phyloP scores from a whole-genome alignment of 53 echinoderm and acorn worm species.

The Apostichopus leukothele region DNA sequence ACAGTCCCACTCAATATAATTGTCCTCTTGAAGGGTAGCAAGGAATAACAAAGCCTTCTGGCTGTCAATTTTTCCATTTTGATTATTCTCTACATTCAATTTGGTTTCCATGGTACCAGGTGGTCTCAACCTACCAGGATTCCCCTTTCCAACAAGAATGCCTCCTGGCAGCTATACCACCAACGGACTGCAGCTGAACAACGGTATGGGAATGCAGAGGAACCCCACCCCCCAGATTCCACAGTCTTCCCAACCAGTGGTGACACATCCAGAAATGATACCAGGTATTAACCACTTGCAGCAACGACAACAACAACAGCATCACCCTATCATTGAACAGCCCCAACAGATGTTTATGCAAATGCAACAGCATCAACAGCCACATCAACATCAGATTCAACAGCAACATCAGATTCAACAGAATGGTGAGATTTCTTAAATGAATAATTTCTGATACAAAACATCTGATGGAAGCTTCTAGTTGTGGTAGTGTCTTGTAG shows the following conservation, averaged over 20 bases:
- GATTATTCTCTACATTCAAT: background rate
- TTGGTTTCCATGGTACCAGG: background rate
- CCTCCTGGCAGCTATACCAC: background rate
- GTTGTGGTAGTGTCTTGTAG: too few species aligned
- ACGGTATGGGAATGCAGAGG: constrained; percentile 19
- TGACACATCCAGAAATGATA: constrained; percentile 28
- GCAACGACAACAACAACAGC: constrained; percentile 46
- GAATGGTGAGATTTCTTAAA: background rate
- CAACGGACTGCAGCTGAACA: constrained; percentile 50
- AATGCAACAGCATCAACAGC: constrained; percentile 4
- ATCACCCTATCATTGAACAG: constrained; percentile 43
- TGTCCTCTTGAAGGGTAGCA: too few species aligned
- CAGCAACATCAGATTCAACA: background rate
- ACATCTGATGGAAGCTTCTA: too few species aligned
- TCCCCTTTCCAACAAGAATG: background rate
- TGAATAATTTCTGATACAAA: too few species aligned
- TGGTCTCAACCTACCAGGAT: background rate
- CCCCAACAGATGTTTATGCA: constrained; percentile 58
- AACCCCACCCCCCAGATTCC: constrained; percentile 40
- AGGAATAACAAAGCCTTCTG: too few species aligned
- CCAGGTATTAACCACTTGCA: constrained; percentile 25
- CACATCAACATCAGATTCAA: background rate
- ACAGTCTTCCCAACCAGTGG: constrained; percentile 17
- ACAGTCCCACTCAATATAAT: too few species aligned
- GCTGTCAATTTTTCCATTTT: too few species aligned